Percentiles rank a stretch among this genome's conserved stretches.
phyloP scores from a whole-genome alignment of 2,797 vertebrate genomes.

The Paguma larvata region DNA sequence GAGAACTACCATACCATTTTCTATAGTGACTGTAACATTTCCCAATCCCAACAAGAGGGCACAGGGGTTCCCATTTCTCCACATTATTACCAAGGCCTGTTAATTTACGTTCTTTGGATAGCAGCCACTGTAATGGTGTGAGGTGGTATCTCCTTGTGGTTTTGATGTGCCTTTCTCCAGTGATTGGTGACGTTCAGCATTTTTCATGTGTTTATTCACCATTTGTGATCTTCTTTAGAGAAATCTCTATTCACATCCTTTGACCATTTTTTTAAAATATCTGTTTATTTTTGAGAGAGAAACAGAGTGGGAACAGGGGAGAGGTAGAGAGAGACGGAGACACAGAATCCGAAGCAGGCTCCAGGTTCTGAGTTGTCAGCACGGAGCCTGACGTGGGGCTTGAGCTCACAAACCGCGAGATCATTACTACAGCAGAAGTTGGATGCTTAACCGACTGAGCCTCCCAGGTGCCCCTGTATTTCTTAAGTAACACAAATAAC shows the following conservation, averaged over 20 bases:
- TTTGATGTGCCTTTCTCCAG: conserved; percentile 30
- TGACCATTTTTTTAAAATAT: too few species aligned
- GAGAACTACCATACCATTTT: neutral
- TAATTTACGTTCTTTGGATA: neutral
- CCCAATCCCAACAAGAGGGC: neutral
- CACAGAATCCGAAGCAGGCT: neutral
- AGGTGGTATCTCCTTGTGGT: neutral
- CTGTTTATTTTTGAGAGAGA: neutral
- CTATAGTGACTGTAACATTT: neutral
- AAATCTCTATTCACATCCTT: too few species aligned
- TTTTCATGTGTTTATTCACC: neutral
- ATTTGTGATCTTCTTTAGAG: neutral
- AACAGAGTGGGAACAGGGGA: neutral
- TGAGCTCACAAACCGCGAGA: neutral
- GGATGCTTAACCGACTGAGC: neutral
- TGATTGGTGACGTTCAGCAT: neutral
- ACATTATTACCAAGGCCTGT: neutral
- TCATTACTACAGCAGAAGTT: neutral
- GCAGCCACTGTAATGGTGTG: neutral
- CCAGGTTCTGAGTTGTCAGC: neutral
- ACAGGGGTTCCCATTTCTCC: neutral
- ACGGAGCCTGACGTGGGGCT: neutral
- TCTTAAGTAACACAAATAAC: neutral
- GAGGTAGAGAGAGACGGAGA: neutral
- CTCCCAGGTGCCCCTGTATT: neutral